Conservation (phyloP, 2,888 invertebrate genomes). For the Chalcis sispes region DNA sequence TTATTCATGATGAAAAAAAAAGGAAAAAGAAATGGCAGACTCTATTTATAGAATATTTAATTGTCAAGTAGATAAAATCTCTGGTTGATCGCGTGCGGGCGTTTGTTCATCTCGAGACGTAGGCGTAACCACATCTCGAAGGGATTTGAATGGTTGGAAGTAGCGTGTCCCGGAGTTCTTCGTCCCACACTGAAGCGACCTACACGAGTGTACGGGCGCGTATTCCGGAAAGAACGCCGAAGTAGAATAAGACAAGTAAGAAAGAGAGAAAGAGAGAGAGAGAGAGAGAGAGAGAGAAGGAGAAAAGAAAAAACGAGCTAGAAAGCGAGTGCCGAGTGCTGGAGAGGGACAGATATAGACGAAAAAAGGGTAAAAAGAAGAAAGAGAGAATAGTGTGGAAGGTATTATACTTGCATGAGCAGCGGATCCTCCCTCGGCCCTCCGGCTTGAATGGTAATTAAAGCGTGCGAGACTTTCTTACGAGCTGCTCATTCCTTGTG, state of each 20-base stretch:
- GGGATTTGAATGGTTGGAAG: constrained; percentile 35
- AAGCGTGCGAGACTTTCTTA: constrained; percentile 60
- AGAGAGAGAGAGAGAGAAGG: constrained; percentile 6
- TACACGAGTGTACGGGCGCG: not conserved
- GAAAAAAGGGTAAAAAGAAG: too few relatives aligned
- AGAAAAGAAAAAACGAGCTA: not conserved
- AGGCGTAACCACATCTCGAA: constrained; percentile 38
- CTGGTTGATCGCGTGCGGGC: not conserved
- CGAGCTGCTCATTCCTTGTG: constrained; percentile 1
- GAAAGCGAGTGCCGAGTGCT: too few relatives aligned
- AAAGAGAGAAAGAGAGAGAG: constrained; percentile 12
- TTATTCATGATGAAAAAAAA: too few relatives aligned
- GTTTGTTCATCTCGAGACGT: constrained; percentile 14
- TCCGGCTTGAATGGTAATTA: constrained; percentile 69
- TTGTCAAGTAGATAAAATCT: not conserved
- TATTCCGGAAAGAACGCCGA: not conserved
- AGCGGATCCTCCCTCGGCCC: constrained; percentile 61
- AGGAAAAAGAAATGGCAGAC: too few relatives aligned
- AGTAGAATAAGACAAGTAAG: constrained; percentile 5
- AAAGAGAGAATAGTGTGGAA: constrained; percentile 29
- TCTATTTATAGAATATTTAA: not conserved
- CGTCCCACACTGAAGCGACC: not conserved
- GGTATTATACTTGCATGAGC: constrained; percentile 70
- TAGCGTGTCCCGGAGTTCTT: not conserved
- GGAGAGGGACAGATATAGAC: too few relatives aligned